Evolutionary conservation across 1,140 invertebrate species (phyloP).

Genomic region (Teleopsis dalmanni): DNA sequence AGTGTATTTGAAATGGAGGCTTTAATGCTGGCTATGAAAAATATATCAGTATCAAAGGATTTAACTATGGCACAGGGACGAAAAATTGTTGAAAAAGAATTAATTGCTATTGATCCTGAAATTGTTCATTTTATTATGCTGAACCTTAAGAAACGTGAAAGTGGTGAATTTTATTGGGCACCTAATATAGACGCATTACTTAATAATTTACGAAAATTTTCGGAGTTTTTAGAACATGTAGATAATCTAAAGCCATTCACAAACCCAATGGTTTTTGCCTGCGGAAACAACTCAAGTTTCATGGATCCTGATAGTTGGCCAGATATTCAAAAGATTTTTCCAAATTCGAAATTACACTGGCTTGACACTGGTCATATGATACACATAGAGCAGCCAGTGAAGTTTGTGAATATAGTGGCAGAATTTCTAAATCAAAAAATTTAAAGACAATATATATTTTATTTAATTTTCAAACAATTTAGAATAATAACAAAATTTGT

Average conservation of each 20-base stretch:
- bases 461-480: no score
- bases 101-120: conserved; percentile 44
- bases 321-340: conserved; percentile 67
- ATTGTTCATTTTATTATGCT: conserved; percentile 50
- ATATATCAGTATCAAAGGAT: conserved; percentile 50
- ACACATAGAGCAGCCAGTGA: conserved; percentile 78
- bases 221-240: conserved; percentile 51
- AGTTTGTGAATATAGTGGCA: conserved; percentile 61
- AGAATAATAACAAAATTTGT: no score
- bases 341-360: conserved; percentile 62
- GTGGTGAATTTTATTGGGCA: conserved; percentile 37
- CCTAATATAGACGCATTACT: conserved; percentile 56
- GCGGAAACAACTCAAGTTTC: conserved; percentile 70
- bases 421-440: conserved; percentile 50
- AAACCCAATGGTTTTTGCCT: conserved; percentile 73
- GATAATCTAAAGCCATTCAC: conserved; percentile 49
- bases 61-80: conserved; percentile 60
- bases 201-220: conserved; percentile 58
- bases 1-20: conserved; percentile 56
- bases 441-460: no score
- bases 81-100: conserved; percentile 50
- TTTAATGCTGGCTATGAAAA: conserved; percentile 60
- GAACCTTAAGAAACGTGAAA: conserved; percentile 39
- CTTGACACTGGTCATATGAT: conserved; percentile 83
- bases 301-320: conserved; percentile 61